phyloP scores from a whole-genome alignment of 2,888 invertebrate genomes.

The Marronus borbonicus region DNA sequence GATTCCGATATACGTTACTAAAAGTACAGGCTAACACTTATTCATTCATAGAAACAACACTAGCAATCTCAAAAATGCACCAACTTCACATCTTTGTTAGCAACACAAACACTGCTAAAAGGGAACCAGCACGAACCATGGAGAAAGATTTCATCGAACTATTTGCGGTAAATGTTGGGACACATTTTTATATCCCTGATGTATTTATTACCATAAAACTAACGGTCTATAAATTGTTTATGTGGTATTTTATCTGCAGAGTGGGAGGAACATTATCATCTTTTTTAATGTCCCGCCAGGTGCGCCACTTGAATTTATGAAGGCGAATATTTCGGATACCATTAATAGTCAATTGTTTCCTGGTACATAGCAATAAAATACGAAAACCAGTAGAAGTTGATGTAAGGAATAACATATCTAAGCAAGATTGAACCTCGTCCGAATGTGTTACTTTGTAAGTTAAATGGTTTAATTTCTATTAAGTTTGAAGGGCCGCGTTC shows the following conservation, averaged over 20 bases:
- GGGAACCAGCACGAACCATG: not conserved
- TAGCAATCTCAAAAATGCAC: too few relatives aligned
- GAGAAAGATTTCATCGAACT: slow-evolving; percentile 11
- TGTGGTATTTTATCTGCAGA: slow-evolving; percentile 23
- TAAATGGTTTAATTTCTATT: too few relatives aligned
- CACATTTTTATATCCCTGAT: slow-evolving; percentile 35
- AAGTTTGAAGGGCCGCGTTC: too few relatives aligned
- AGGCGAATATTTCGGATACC: slow-evolving; percentile 10
- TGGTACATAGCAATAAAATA: slow-evolving; percentile 4
- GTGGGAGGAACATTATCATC: slow-evolving; percentile 20
- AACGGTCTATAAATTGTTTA: slow-evolving; percentile 34
- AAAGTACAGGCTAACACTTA: too few relatives aligned
- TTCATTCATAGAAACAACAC: too few relatives aligned
- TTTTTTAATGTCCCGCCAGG: slow-evolving; percentile 6
- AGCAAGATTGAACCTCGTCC: not conserved
- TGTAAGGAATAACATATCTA: not conserved
- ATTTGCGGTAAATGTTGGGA: slow-evolving; percentile 16
- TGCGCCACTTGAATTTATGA: slow-evolving; percentile 31
- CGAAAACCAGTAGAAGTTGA: not conserved
- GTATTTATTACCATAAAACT: slow-evolving; percentile 41
- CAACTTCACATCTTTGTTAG: too few relatives aligned
- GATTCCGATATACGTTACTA: too few relatives aligned
- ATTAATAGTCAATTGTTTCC: slow-evolving; percentile 17
- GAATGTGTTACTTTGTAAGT: not conserved
- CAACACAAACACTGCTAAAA: not conserved